Evolutionary conservation across 1,140 invertebrate genomes (phyloP), one percentile per base, ranked within the genome.

Genomic region (Habropoda laboriosa): DNA sequence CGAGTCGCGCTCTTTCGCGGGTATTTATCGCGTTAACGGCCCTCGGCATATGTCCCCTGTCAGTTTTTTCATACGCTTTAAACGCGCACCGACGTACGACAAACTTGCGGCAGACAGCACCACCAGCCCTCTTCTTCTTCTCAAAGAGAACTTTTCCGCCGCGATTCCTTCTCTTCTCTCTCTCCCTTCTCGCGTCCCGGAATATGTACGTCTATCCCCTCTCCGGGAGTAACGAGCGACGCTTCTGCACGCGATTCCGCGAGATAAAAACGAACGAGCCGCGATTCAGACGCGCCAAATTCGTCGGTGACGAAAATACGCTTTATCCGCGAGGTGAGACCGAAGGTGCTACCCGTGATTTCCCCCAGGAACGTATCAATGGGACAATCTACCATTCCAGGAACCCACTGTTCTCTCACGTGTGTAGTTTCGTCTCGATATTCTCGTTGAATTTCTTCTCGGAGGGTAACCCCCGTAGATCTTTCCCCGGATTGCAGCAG

Each of bases 291-390:
- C 67, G 80, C 49, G 71, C 64, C 60, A 71, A 73, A 86, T 82
- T 79, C 57, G 76, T 81, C 83, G 79, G 30, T 30, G 81, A 86
- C 79, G 78, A 83, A 86, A 87, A 82, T 86, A 88, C 80, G 76
- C 64, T 86, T 86, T 76, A 83, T 87, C 79, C 13, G 13, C 7
- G 32, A 16, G 6, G n/a, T 30, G 45, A 27, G 24, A 27, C 13
- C 38, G 8, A 38, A 68, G 24, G 47, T 51, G 66, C 47, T 68
- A n/a, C 47, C 30, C 32, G 27, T 68, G 66, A 68, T 70, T 53
- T 70, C 49, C 49, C 67, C 13, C 35, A 70, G 47, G 67, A 27
- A 13, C 45, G 47, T 38, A 38, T 70, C 67, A 70, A 70, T 70
- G 49, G 47, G 35, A 53, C 67, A 55, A 66, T 70, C 49, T 38